phyloP scores from a whole-genome alignment of 37 sponge, comb jelly and placozoan genomes.

The Aplysina aerophoba region DNA sequence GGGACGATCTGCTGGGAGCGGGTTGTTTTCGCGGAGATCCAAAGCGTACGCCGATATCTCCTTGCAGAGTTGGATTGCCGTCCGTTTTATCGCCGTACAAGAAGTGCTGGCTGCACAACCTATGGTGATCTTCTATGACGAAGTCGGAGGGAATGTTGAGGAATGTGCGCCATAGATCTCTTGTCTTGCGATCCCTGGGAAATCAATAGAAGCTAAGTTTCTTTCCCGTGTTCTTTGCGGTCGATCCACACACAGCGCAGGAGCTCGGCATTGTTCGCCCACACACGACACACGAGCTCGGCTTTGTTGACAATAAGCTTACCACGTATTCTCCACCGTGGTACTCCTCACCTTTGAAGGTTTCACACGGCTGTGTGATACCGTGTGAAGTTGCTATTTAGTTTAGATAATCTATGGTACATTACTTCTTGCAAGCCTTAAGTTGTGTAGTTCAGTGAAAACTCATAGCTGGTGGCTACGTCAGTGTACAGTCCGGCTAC shows the following conservation, averaged over 20 bases:
- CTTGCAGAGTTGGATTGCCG: background rate
- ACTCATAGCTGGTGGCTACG: too few species aligned
- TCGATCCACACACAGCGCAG: background rate
- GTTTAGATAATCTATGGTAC: too few species aligned
- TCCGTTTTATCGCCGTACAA: slow-evolving; percentile 1
- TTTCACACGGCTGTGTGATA: too few species aligned
- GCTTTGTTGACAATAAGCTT: too few species aligned
- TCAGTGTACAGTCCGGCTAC: too few species aligned
- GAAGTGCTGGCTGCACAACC: slow-evolving; percentile 15
- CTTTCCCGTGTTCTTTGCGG: slow-evolving; percentile 3
- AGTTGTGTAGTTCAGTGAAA: too few species aligned
- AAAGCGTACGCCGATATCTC: slow-evolving; percentile 6
- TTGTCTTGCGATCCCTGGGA: slow-evolving; percentile 6
- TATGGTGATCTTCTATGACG: background rate
- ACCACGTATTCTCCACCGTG: too few species aligned
- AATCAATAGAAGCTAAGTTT: background rate
- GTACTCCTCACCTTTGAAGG: too few species aligned
- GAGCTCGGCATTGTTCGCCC: slow-evolving; percentile 5
- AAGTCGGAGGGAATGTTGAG: background rate
- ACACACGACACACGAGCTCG: too few species aligned
- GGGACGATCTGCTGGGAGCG: background rate
- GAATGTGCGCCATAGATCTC: background rate
- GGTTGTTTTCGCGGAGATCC: slow-evolving; percentile 14
- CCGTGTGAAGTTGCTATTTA: too few species aligned
- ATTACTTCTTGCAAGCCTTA: too few species aligned